Percentiles rank a stretch among this genome's conserved stretches.
These are phyloP conservation scores for Chrysolina americana DNA, from an alignment of 2,888 invertebrate genomes.

Conservation along the genomic window DNA sequence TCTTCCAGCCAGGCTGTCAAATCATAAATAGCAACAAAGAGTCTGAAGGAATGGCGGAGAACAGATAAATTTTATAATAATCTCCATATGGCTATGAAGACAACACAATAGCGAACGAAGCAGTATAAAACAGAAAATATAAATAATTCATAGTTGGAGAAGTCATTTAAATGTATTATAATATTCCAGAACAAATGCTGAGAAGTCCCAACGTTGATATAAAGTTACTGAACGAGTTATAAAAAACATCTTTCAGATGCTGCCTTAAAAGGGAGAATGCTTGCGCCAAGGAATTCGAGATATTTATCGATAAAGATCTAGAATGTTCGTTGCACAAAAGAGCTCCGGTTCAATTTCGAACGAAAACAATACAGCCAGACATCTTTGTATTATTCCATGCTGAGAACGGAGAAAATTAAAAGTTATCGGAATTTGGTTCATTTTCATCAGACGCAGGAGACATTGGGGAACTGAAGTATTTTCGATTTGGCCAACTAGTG, in stretches of 20 bases:
- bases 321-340: slow-evolving; percentile 62
- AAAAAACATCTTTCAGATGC: slow-evolving; percentile 57
- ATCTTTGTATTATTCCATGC: slow-evolving; percentile 32
- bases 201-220: slow-evolving; percentile 44
- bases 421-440: neutral
- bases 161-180: slow-evolving; percentile 60
- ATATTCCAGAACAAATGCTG: slow-evolving; percentile 49
- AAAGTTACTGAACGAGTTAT: slow-evolving; percentile 48
- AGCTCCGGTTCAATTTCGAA: slow-evolving; percentile 60
- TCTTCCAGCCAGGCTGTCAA: slow-evolving; percentile 34
- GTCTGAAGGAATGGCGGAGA: slow-evolving; percentile 30
- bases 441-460: neutral
- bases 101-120: slow-evolving; percentile 56
- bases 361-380: slow-evolving; percentile 59
- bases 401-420: slow-evolving; percentile 7
- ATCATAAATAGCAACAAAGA: slow-evolving; percentile 44
- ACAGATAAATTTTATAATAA: slow-evolving; percentile 56
- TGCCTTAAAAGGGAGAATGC: slow-evolving; percentile 63
- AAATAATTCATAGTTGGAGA: slow-evolving; percentile 60
- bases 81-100: slow-evolving; percentile 56
- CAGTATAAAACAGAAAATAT: slow-evolving; percentile 53
- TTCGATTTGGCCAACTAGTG: too few species aligned
- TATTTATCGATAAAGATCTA: slow-evolving; percentile 65
- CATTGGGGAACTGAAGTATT: neutral
- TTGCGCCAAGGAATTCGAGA: slow-evolving; percentile 60